A percentile compares a stretch with the other conserved stretches of the same genome.
These are phyloP conservation scores for Drosophila carrolli DNA, from an alignment of 1,140 invertebrate species.

Conservation along the genomic window DNA sequence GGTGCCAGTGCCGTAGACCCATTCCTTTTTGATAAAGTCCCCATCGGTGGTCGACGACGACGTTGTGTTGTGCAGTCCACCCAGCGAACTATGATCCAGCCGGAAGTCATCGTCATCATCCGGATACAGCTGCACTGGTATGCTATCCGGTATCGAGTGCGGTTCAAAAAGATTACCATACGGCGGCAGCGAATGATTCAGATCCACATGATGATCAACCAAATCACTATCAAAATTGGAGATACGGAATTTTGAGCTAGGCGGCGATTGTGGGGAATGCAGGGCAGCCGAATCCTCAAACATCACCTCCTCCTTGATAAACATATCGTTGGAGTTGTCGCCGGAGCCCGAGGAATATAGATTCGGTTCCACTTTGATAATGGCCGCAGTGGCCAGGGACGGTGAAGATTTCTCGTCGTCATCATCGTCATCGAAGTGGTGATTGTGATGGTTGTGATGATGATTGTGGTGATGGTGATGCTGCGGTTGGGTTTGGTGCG, in stretches of 20 bases:
- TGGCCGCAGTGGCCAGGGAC: conserved; percentile 82
- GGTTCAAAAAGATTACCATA: conserved; percentile 82
- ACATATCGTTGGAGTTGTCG: conserved; percentile 82
- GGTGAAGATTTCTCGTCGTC: conserved; percentile 84
- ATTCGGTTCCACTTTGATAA: conserved; percentile 82
- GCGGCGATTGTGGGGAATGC: conserved; percentile 81
- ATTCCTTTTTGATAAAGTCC: conserved; percentile 83
- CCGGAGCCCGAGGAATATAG: conserved; percentile 79
- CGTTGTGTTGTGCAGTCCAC: conserved; percentile 74
- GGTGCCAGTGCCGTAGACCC: conserved; percentile 77
- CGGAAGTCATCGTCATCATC: conserved; percentile 83
- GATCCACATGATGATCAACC: conserved; percentile 78
- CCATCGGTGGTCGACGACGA: conserved; percentile 81
- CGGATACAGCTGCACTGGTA: conserved; percentile 80
- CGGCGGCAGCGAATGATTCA: conserved; percentile 75
- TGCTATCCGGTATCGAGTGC: conserved; percentile 82
- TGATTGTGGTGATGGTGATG: conserved; percentile 57
- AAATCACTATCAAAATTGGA: conserved; percentile 81
- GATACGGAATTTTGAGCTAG: conserved; percentile 81
- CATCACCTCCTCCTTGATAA: conserved; percentile 82
- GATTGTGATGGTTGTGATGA: conserved; percentile 69
- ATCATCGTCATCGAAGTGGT: conserved; percentile 80
- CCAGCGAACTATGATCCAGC: conserved; percentile 79
- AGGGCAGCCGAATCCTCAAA: conserved; percentile 77
- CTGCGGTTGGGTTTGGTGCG: conserved; percentile 41